Percentiles rank a stretch among this genome's conserved stretches.
Conservation (phyloP, 2,797 vertebrate genomes). For the Sebastes glaucus region DNA sequence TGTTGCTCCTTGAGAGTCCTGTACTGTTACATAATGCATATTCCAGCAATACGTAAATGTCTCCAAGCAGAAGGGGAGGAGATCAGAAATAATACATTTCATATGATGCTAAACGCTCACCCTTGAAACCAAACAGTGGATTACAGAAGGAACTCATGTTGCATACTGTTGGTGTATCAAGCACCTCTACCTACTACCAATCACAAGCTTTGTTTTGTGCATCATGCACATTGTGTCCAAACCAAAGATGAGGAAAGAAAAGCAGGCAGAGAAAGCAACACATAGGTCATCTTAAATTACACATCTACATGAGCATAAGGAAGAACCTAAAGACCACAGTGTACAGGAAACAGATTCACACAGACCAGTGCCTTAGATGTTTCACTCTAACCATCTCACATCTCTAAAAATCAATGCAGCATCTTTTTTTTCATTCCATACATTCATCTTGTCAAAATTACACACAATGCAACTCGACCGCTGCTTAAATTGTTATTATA, state of each 20-base stretch:
- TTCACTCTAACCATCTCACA: accelerated
- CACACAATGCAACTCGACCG: not conserved
- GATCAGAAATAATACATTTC: not conserved
- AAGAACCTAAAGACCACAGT: too few species aligned
- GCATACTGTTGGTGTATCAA: not conserved
- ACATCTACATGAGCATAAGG: too few species aligned
- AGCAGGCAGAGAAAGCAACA: not conserved
- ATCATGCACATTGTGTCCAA: not conserved
- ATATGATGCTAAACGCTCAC: not conserved
- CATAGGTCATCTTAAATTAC: not conserved
- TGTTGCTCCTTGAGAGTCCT: not conserved
- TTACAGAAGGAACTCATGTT: not conserved
- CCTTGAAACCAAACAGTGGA: not conserved
- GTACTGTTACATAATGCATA: constrained; percentile 15
- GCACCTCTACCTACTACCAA: too few species aligned
- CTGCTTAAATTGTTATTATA: not conserved
- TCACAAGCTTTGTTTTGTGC: not conserved
- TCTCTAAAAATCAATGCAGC: not conserved
- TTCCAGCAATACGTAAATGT: not conserved
- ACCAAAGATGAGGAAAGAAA: not conserved
- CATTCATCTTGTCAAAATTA: not conserved
- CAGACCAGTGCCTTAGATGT: too few species aligned
- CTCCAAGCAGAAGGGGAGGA: not conserved
- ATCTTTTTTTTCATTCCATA: not conserved
- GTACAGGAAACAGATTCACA: too few species aligned